A percentile compares a stretch with the other conserved stretches of the same genome.
These are phyloP conservation scores for Mus pahari DNA, from an alignment of 2,113 vertebrate genomes.

Conservation along the genomic window DNA sequence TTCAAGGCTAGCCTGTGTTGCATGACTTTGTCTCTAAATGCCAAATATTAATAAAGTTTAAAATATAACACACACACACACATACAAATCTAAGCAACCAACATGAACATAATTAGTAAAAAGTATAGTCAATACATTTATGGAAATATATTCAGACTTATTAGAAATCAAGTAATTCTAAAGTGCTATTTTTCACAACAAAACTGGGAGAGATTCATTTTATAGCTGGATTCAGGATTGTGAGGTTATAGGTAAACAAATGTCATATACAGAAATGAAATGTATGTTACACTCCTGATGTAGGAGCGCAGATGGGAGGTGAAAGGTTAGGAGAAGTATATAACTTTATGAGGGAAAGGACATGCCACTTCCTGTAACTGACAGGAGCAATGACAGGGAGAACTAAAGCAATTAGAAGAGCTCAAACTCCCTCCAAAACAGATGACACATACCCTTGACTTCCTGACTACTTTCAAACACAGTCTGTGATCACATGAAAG, in stretches of 20 bases:
- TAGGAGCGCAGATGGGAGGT: background rate
- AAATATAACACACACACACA: background rate
- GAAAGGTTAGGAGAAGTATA: background rate
- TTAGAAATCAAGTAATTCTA: background rate
- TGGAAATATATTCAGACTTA: background rate
- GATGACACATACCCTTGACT: background rate
- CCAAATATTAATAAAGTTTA: background rate
- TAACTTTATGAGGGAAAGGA: background rate
- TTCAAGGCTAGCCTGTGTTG: background rate
- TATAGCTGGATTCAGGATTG: background rate
- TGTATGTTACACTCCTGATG: background rate
- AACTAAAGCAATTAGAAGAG: background rate
- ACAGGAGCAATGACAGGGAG: background rate
- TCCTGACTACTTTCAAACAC: background rate
- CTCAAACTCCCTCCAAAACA: background rate
- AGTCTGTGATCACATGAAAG: background rate
- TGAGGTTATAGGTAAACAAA: background rate
- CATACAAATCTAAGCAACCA: background rate
- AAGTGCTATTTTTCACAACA: background rate
- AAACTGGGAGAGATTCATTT: background rate
- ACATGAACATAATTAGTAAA: background rate
- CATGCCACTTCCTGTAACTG: background rate
- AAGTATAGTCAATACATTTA: background rate
- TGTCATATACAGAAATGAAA: background rate
- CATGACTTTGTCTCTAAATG: background rate